Evolutionary conservation across 1,140 invertebrate species (phyloP), one percentile per base, ranked within the genome.

Genomic region (Eulimnadia texana): DNA sequence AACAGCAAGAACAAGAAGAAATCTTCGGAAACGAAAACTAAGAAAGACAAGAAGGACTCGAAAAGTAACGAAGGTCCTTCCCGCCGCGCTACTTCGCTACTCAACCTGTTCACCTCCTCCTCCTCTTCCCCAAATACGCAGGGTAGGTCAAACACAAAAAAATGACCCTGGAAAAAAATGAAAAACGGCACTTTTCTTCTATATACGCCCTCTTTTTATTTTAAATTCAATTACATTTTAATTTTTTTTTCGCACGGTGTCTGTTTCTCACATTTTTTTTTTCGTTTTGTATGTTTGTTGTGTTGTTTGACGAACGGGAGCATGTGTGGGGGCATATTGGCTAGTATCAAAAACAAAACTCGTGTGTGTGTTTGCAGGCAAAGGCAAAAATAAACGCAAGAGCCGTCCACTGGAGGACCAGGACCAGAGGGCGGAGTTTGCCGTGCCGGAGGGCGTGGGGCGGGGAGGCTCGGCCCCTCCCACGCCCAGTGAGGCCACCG

Each of bases 101-200:
- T 92, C 75, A 92, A 93, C 82, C 81, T 92, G 77, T 93, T 92
- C 81, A 89, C 90, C 79, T 88, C 88, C 79, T 89, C 89, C 78
- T 89, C 88, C 58, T 62, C 63, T 52, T 54, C 55, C 55, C 55
- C 55, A 27, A 57, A 33, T 57, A 20, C 28, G 27, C 87, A 90
- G 83, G 88, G 87, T 84, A 90, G 72, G 78, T 79, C 56, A 53
- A 60, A 33, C 20, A 62, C 57, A 61, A 62, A 60, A 58, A n/a
- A n/a, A n/a, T n/a, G n/a, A n/a, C n/a, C n/a, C n/a, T n/a, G n/a
- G n/a, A n/a, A n/a, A n/a, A n/a, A n/a, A n/a, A n/a, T n/a, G n/a
- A n/a, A n/a, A n/a, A n/a, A n/a, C n/a, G n/a, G n/a, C n/a, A n/a
- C n/a, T 25, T 56, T 19, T 11, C 54, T 56, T 25, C 54, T 13